Percentiles rank a stretch among this genome's conserved stretches.
phyloP scores from a whole-genome alignment of 2,113 vertebrate species.

The Phalacrocorax brasilianus region DNA sequence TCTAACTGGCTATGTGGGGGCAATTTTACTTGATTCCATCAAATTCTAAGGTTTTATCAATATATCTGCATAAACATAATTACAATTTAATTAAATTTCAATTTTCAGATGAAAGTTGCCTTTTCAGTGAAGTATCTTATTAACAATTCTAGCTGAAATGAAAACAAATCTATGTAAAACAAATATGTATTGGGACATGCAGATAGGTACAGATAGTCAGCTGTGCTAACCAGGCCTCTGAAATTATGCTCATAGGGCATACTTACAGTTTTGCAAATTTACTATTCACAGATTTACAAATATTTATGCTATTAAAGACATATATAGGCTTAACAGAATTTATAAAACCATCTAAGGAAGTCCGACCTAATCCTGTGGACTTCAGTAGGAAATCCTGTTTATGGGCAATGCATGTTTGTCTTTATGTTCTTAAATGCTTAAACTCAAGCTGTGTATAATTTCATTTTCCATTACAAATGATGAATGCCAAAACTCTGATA shows the following conservation, averaged over 20 bases:
- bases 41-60: background rate
- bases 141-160: background rate
- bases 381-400: background rate
- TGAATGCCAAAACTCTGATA: background rate
- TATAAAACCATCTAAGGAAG: background rate
- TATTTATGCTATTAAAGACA: background rate
- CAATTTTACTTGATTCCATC: background rate
- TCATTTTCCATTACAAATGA: background rate
- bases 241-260: background rate
- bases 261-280: background rate
- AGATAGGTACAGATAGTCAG: background rate
- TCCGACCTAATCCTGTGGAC: background rate
- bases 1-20: background rate
- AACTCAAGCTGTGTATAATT: slow-evolving; percentile 13
- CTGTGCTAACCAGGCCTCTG: background rate
- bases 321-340: background rate
- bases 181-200: background rate
- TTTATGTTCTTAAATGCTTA: background rate
- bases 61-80: background rate
- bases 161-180: background rate
- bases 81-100: background rate
- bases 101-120: background rate
- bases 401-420: background rate
- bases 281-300: background rate
- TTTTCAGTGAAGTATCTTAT: background rate